Evolutionary conservation across 2,797 vertebrate genomes (phyloP), one percentile per base, ranked within the genome.

Genomic region (Babyrousa celebensis): DNA sequence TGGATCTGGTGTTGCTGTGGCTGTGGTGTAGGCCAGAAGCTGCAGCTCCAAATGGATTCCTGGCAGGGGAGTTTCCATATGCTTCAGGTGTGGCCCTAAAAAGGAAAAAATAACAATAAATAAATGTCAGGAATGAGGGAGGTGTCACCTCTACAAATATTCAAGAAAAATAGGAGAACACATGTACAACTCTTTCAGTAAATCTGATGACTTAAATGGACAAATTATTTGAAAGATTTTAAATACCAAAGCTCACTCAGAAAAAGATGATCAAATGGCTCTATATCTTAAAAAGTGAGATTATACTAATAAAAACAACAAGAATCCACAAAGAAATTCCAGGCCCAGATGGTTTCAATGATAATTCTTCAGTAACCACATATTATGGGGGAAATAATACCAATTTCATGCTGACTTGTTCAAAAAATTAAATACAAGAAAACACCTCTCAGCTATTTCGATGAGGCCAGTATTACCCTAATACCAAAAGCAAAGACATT

Each of bases 231-330:
- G 23, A 63, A 77, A 83, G 43, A 65, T 63, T 83, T 82, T 79
- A 75, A 68, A 75, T 82, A 92, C 36, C 25, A 84, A 92, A 88
- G 58, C 65, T 89, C 65, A 78, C n/a, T 70, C 6, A 78, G 67
- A 32, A 67, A 88, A 40, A 79, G 7, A 72, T 62, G 77, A 77
- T 18, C 29, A 58, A 93, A 75, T 11, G 83, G 32, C 17, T 18
- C 18, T 71, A 9, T 12, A 58, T 25, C 36, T 67, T 80, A 89
- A 58, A 89, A 72, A n/a, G 17, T 89, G 43, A 79, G 40, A 92
- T 52, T 68, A 3, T 52, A 14, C n/a, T 70, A 48, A 48, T 48
- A 70, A 36, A 40, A 17, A 48, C 20, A 58, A 1, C 56, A 63
- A 63, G 15, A 65, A 78, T 82, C 12, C 27, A 68, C 43, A 74